A percentile compares a stretch with the other conserved stretches of the same genome.
Conservation (phyloP, 30 jellyfish, hydroid and myxozoan species). For the Cassiopea andromeda region DNA sequence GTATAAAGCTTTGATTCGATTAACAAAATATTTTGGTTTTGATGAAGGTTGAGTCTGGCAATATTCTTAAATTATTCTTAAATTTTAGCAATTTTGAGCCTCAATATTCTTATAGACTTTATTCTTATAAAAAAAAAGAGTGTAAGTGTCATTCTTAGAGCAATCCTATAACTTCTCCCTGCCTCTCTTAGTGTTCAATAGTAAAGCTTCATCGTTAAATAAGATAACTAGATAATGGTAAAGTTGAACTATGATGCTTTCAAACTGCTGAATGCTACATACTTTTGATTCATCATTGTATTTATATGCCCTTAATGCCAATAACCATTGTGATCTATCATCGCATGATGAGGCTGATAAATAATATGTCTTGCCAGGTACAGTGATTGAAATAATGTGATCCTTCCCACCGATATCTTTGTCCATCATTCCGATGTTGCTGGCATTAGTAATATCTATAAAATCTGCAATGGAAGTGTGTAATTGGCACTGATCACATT, state of each 20-base stretch:
- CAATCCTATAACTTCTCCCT: no score
- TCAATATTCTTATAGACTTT: no score
- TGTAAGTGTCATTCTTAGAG: no score
- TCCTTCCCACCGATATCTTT: conserved; percentile 19
- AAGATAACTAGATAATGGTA: background rate
- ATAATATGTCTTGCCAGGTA: conserved; percentile 20
- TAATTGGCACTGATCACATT: background rate
- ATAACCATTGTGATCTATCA: conserved; percentile 39
- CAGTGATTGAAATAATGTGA: conserved; percentile 20
- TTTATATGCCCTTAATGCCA: conserved; percentile 39
- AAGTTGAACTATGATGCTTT: background rate
- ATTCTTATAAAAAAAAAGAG: no score
- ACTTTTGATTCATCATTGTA: conserved; percentile 60
- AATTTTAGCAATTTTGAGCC: no score
- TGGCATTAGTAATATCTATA: conserved; percentile 47
- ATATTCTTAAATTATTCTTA: no score
- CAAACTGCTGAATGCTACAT: background rate
- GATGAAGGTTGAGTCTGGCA: no score
- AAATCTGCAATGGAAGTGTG: background rate
- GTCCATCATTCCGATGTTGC: conserved; percentile 39
- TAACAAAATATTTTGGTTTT: no score
- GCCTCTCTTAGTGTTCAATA: no score
- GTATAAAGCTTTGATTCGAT: no score
- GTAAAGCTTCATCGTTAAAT: background rate
- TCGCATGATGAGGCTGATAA: conserved; percentile 57